phyloP scores from a whole-genome alignment of 2,888 invertebrate genomes.

The Epistrophella euchroma region DNA sequence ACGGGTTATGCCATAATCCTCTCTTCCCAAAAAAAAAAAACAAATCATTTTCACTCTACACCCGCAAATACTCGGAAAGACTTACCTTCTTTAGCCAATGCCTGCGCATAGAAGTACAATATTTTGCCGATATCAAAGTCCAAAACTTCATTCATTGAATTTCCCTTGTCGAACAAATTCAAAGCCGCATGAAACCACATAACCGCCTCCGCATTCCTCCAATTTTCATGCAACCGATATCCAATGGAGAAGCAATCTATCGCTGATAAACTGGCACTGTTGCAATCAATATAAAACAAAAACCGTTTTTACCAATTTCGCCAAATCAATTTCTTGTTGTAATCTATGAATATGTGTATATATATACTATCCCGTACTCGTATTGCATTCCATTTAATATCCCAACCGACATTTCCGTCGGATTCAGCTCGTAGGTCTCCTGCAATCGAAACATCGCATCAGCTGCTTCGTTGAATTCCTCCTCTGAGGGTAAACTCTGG shows the following conservation, averaged over 20 bases:
- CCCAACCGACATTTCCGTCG: constrained; percentile 84
- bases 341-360: background rate
- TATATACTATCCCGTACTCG: constrained; percentile 44
- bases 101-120: constrained; percentile 78
- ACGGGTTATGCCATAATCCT: too few relatives aligned
- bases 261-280: constrained; percentile 78
- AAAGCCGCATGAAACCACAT: constrained; percentile 79
- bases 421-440: constrained; percentile 86
- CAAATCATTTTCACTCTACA: too few relatives aligned
- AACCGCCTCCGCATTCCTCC: constrained; percentile 74
- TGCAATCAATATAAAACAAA: background rate
- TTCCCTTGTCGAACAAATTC: constrained; percentile 49
- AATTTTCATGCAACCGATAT: constrained; percentile 76
- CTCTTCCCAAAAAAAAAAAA: too few relatives aligned
- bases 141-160: constrained; percentile 54
- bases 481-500: constrained; percentile 87
- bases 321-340: background rate
- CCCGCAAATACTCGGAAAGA: too few relatives aligned
- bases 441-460: constrained; percentile 90
- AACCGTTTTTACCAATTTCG: background rate
- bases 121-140: constrained; percentile 70
- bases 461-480: constrained; percentile 96
- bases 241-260: constrained; percentile 79
- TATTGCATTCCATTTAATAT: constrained; percentile 80
- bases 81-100: constrained; percentile 79